phyloP scores from a whole-genome alignment of 2,888 invertebrate genomes.

The Scaeva pyrastri region DNA sequence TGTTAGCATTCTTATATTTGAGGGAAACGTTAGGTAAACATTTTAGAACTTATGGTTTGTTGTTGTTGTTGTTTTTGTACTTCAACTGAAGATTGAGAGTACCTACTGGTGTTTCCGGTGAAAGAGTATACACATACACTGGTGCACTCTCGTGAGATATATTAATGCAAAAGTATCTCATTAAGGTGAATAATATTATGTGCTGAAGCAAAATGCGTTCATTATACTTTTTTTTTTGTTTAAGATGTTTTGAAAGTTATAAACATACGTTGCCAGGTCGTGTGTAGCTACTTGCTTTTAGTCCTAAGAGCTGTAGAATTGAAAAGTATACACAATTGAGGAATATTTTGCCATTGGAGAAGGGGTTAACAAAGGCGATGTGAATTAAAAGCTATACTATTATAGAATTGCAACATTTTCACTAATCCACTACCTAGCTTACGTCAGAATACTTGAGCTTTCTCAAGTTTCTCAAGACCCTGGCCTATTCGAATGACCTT shows the following conservation, averaged over 20 bases:
- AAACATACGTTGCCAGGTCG: background rate
- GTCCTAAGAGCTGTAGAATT: background rate
- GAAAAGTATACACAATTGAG: too few species aligned
- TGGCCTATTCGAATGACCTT: too few species aligned
- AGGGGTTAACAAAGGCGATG: too few species aligned
- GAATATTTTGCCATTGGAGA: too few species aligned
- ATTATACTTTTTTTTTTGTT: background rate
- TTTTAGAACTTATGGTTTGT: conserved; percentile 52
- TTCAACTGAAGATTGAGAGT: conserved; percentile 14
- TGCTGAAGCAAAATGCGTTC: background rate
- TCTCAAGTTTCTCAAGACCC: too few species aligned
- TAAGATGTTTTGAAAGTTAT: background rate
- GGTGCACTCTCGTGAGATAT: conserved; percentile 23
- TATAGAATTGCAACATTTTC: too few species aligned
- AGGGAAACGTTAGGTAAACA: conserved; percentile 47
- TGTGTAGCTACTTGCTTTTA: background rate
- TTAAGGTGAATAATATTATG: conserved; percentile 59
- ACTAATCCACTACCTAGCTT: too few species aligned
- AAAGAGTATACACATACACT: background rate
- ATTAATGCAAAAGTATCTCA: conserved; percentile 47
- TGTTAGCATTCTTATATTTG: conserved; percentile 53
- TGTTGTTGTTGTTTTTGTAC: conserved; percentile 30
- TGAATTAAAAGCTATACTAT: too few species aligned
- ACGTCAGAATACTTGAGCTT: too few species aligned
- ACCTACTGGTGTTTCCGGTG: conserved; percentile 19